Percentiles rank a stretch among this genome's conserved stretches.
Conservation (phyloP, 2,888 invertebrate species). For the Megaustenia siamemsis region DNA sequence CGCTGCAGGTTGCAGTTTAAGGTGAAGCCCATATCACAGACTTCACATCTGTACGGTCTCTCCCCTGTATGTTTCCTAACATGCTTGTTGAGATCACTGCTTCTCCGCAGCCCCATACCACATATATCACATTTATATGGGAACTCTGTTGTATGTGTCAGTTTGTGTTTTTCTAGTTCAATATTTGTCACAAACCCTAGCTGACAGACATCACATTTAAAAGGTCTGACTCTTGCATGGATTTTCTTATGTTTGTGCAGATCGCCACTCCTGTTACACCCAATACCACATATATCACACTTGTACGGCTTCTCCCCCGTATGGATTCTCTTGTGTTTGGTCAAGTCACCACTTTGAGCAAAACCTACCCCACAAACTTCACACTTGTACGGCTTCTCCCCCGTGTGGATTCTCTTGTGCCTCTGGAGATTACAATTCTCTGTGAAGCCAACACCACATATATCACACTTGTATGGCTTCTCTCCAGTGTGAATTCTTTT, state of each 20-base stretch:
- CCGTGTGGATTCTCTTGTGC: conserved; percentile 7
- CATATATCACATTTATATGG: conserved; percentile 24
- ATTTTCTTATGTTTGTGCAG: conserved; percentile 10
- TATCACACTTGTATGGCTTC: conserved; percentile 47
- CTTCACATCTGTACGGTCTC: conserved; percentile 15
- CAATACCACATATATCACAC: conserved; percentile 50
- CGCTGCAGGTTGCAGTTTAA: not conserved
- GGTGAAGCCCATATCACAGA: not conserved
- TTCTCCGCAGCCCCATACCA: not conserved
- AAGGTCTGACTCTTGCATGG: not conserved
- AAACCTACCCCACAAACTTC: not conserved
- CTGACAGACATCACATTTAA: conserved; percentile 29
- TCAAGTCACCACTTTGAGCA: conserved; percentile 6
- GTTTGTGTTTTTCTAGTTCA: not conserved
- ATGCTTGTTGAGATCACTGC: not conserved
- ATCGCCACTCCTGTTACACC: conserved; percentile 39
- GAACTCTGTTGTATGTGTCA: not conserved
- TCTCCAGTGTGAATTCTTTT: conserved; percentile 49
- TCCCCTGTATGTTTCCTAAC: not conserved
- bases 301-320: not conserved
- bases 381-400: conserved; percentile 17
- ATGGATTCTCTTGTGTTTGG: conserved; percentile 16
- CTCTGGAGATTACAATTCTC: not conserved
- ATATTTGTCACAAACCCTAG: conserved; percentile 16
- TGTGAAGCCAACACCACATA: conserved; percentile 9